These are phyloP conservation scores for Tetragonula carbonaria DNA, from an alignment of 2,888 invertebrate genomes.

Conservation along the genomic window DNA sequence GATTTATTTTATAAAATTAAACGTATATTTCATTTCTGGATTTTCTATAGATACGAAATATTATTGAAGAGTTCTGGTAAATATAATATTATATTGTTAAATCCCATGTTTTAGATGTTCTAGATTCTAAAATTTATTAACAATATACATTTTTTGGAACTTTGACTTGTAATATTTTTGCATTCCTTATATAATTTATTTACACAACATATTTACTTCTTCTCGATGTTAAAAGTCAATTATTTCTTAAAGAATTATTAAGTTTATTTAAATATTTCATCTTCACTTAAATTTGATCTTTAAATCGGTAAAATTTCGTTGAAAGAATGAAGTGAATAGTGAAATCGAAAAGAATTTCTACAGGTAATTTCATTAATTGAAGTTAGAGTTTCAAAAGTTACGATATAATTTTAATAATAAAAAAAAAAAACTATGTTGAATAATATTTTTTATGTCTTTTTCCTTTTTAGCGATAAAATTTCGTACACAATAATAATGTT, in stretches of 20 bases:
- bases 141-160: not conserved
- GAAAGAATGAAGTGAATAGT: not conserved
- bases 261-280: no score
- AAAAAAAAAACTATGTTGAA: not conserved
- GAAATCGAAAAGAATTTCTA: not conserved
- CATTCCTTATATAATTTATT: not conserved
- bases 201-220: not conserved
- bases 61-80: not conserved
- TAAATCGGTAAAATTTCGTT: not conserved
- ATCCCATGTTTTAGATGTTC: not conserved
- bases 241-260: no score
- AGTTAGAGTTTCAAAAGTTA: not conserved
- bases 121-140: not conserved
- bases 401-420: no score
- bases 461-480: not conserved
- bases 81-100: not conserved
- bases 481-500: not conserved
- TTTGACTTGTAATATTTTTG: not conserved
- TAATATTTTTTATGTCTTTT: not conserved
- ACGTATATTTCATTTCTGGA: not conserved
- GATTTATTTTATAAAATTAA: not conserved
- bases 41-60: constrained; percentile 10
- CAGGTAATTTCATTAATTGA: not conserved
- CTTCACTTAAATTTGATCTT: not conserved
- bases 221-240: not conserved